These are phyloP conservation scores for Pseudorhombus dupliciocellatus DNA, from an alignment of 2,113 vertebrate genomes.

Conservation along the genomic window DNA sequence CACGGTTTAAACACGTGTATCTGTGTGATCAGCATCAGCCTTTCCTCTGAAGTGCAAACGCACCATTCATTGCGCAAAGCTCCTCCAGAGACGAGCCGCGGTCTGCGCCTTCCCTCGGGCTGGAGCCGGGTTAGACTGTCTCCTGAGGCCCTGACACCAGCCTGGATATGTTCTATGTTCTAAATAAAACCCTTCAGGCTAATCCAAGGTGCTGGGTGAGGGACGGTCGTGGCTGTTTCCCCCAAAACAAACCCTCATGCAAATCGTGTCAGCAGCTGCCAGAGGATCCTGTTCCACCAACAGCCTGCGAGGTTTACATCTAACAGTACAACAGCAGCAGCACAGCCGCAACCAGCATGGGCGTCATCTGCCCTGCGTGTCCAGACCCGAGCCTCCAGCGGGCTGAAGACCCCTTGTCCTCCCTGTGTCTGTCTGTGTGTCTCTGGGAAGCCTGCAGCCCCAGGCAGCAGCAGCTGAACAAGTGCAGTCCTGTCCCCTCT, in stretches of 20 bases:
- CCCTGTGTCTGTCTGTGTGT: too few species aligned
- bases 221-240: conserved; percentile 48
- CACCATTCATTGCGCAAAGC: conserved; percentile 26
- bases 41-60: background rate
- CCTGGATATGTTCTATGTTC: background rate
- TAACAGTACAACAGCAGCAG: background rate
- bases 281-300: background rate
- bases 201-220: background rate
- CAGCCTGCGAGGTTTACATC: conserved; percentile 15
- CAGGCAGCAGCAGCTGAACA: conserved; percentile 12
- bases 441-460: conserved; percentile 7
- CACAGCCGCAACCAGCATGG: background rate
- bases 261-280: conserved; percentile 33
- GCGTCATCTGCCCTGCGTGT: conserved; percentile 39
- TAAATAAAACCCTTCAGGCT: background rate
- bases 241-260: conserved; percentile 54
- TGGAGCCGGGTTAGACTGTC: background rate
- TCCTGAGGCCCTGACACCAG: background rate
- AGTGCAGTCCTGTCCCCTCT: conserved; percentile 6
- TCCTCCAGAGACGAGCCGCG: background rate
- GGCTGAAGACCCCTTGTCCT: conserved; percentile 39
- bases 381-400: conserved; percentile 39
- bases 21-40: background rate
- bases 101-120: conserved; percentile 15
- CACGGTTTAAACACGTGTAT: rapidly evolving